Conservation (phyloP, 2,113 vertebrate genomes). For the Erythrocercus mccallii region DNA sequence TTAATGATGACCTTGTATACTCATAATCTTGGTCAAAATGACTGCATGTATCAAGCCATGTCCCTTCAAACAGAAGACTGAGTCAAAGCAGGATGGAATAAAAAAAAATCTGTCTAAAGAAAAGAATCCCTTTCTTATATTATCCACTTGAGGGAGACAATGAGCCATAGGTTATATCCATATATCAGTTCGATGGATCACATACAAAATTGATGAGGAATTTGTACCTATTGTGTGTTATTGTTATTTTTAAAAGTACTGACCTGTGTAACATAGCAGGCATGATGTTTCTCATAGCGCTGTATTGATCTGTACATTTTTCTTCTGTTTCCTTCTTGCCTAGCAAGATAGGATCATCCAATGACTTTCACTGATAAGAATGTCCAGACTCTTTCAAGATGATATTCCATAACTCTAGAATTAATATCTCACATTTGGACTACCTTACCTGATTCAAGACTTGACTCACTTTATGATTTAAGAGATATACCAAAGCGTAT, state of each 20-base stretch:
- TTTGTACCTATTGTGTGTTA: neutral
- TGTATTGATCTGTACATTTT: neutral
- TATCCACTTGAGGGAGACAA: slow-evolving; percentile 52
- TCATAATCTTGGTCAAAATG: neutral
- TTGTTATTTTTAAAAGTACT: neutral
- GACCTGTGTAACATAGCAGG: neutral
- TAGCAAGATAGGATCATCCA: neutral
- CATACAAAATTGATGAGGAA: neutral
- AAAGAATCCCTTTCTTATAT: neutral
- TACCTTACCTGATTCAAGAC: neutral
- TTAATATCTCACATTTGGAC: neutral
- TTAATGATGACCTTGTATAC: neutral
- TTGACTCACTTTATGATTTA: neutral
- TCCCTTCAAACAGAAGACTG: neutral
- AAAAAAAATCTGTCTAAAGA: neutral
- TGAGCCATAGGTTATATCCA: neutral
- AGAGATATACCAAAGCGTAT: neutral
- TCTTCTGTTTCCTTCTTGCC: neutral
- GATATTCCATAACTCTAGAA: neutral
- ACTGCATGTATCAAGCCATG: neutral
- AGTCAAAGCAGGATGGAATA: neutral
- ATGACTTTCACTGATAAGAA: neutral
- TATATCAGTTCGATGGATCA: neutral
- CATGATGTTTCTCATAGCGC: neutral
- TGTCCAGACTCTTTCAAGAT: neutral